Percentiles rank a stretch among this genome's conserved stretches.
Conservation (phyloP, 2,797 vertebrate genomes). For the Acanthopagrus latus region DNA sequence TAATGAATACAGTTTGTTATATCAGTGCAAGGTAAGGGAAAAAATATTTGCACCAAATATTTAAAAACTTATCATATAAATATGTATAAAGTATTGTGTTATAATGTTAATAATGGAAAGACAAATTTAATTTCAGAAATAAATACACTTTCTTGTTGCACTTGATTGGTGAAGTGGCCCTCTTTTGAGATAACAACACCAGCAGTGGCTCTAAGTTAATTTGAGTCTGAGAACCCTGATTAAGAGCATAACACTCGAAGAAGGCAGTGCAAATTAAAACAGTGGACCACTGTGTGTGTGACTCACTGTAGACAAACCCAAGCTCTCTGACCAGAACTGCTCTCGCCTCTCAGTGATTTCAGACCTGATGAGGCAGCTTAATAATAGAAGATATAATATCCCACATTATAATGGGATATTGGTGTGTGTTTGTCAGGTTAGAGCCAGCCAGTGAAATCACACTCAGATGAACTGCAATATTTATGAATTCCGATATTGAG, state of each 20-base stretch:
- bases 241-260: neutral
- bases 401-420: constrained; percentile 41
- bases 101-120: no score
- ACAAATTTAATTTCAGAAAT: no score
- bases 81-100: no score
- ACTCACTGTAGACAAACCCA: neutral
- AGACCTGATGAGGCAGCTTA: constrained; percentile 37
- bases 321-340: neutral
- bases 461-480: constrained; percentile 70
- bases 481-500: constrained; percentile 64
- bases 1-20: no score
- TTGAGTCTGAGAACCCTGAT: no score
- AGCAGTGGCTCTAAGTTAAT: no score
- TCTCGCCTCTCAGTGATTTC: constrained; percentile 26
- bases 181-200: no score
- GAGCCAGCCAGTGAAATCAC: constrained; percentile 53
- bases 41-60: no score
- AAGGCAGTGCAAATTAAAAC: constrained; percentile 16
- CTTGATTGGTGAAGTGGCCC: no score
- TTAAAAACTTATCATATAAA: no score
- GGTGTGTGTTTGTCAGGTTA: constrained; percentile 52
- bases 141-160: no score
- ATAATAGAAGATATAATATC: constrained; percentile 27
- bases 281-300: neutral
- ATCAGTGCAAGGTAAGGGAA: no score